Evolutionary conservation across 2,797 vertebrate species (phyloP), one percentile per base, ranked within the genome.

Genomic region (Urophycis tenuis): DNA sequence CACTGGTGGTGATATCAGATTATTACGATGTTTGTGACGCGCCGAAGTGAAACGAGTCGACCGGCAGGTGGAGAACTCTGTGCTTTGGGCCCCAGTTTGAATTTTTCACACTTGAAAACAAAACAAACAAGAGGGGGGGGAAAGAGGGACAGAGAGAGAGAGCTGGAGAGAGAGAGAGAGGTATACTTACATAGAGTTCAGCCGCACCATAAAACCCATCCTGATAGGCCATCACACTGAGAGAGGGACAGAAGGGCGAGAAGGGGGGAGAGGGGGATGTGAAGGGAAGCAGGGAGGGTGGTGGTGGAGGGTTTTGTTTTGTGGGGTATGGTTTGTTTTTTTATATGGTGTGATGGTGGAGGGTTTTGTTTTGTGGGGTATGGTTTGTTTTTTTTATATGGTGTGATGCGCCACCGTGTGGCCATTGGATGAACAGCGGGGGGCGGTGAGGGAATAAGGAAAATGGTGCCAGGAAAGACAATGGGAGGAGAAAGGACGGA

Each of bases 191-290:
- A 95, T 98, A 99, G 93, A 99, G 95, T 89, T 99, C 93, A 78
- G 93, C 96, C 87, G 97, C 96, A 95, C 97, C 92, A 94, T 99
- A 99, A 97, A 99, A 99, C 93, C 96, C 97, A 94, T 99, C 97
- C 94, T 99, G 97, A 96, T 99, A 99, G 87, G 91, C 90, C 96
- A 99, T 97, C 95, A 99, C 97, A 93, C 97, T 99, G 95, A 92
- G 94, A 92, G 72, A 90, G 85, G 89, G 82, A 74, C n/a, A 78
- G 33, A 72, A n/a, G 29, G 76, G 35, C 74, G 9, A 25, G 33
- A 74, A 33, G 49, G 7, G 53, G 25, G 72, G 70, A 9, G 25
- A 19, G 41, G n/a, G 8, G 33, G 30, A 19, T 19, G 7, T 15
- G 74, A 30, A 32, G 45, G 41, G 31, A n/a, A 31, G 45, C 22